Conservation (phyloP, 64 coral and sea anemone genomes). For the Orbicella faveolata region DNA sequence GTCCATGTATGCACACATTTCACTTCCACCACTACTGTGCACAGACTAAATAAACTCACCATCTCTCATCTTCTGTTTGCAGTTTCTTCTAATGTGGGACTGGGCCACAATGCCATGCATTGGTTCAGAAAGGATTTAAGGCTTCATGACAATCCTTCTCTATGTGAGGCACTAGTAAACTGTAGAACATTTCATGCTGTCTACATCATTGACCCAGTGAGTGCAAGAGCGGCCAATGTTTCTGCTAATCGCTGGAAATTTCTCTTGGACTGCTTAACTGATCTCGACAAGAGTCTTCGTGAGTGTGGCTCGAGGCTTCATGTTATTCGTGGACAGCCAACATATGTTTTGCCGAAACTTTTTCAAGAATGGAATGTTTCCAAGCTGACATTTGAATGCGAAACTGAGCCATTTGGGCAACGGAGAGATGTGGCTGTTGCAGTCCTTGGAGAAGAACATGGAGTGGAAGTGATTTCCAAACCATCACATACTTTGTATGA, state of each 20-base stretch:
- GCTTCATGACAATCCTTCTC: slow-evolving; percentile 95
- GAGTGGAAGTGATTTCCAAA: slow-evolving; percentile 73
- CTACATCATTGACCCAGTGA: slow-evolving; percentile 94
- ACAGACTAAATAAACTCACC: no score
- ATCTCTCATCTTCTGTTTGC: neutral
- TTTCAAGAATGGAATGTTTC: slow-evolving; percentile 93
- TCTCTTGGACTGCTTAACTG: slow-evolving; percentile 74
- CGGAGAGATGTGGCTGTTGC: slow-evolving; percentile 79
- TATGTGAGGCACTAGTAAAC: slow-evolving; percentile 66
- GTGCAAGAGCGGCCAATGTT: slow-evolving; percentile 65
- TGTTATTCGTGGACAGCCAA: slow-evolving; percentile 89
- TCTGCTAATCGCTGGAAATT: slow-evolving; percentile 92
- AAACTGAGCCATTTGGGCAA: slow-evolving; percentile 93
- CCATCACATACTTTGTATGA: slow-evolving; percentile 91
- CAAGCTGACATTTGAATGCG: slow-evolving; percentile 89
- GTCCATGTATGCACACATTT: neutral
- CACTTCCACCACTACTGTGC: no score
- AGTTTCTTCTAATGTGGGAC: slow-evolving; percentile 63
- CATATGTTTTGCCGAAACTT: slow-evolving; percentile 65
- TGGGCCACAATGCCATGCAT: slow-evolving; percentile 80
- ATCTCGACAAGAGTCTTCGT: slow-evolving; percentile 88
- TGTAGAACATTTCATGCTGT: slow-evolving; percentile 86
- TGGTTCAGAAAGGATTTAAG: slow-evolving; percentile 99
- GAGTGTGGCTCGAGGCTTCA: slow-evolving; percentile 87
- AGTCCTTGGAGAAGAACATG: slow-evolving; percentile 74